phyloP scores from a whole-genome alignment of 2,113 vertebrate species.

The Gobio gobio region DNA sequence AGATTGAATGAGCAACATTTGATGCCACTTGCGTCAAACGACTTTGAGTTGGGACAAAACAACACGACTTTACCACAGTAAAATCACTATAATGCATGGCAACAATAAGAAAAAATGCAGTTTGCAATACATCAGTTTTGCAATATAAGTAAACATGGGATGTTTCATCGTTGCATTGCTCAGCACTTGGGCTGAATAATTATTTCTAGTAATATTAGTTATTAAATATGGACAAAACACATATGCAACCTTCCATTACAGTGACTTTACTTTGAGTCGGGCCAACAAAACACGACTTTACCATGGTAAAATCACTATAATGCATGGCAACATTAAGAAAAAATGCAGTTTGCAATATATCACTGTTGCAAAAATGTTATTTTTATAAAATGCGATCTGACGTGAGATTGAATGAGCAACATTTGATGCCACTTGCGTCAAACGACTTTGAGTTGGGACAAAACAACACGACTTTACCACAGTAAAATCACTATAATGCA shows the following conservation, averaged over 20 bases:
- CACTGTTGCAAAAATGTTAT: background rate
- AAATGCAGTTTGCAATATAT: background rate
- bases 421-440: too few relatives aligned
- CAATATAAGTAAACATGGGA: background rate
- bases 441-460: too few relatives aligned
- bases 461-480: background rate
- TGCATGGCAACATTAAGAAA: too few relatives aligned
- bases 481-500: background rate
- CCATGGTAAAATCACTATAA: background rate
- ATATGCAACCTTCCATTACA: background rate
- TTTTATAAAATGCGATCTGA: too few relatives aligned
- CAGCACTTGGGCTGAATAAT: background rate
- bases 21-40: too few relatives aligned
- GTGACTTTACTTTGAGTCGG: background rate
- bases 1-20: too few relatives aligned
- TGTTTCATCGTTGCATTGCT: background rate
- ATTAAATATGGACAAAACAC: background rate
- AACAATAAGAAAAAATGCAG: too few relatives aligned
- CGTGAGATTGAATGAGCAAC: too few relatives aligned
- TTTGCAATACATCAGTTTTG: too few relatives aligned
- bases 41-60: too few relatives aligned
- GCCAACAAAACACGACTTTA: background rate
- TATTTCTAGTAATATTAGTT: background rate
- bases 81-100: too few relatives aligned
- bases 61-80: too few relatives aligned